These are phyloP conservation scores for Myodes glareolus DNA, from an alignment of 2,113 vertebrate genomes.

Conservation along the genomic window DNA sequence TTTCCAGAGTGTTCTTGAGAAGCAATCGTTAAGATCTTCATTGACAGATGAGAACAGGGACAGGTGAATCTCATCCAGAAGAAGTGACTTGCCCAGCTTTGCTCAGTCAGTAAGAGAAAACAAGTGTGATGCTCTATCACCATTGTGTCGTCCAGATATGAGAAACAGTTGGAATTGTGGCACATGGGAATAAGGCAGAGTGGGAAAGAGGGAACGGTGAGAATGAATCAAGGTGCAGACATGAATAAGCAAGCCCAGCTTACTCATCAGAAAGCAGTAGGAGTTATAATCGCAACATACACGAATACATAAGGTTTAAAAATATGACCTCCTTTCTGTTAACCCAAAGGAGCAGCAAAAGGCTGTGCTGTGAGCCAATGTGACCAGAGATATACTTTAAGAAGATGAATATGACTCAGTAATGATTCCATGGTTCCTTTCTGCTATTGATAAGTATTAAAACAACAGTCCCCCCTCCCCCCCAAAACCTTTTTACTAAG, in stretches of 20 bases:
- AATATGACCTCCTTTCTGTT: constrained; percentile 47
- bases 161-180: neutral
- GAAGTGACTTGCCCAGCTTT: constrained; percentile 28
- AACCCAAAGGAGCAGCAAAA: constrained; percentile 1
- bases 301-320: constrained; percentile 22
- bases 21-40: neutral
- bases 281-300: constrained; percentile 41
- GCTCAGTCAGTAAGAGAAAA: constrained; percentile 8
- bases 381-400: constrained; percentile 33
- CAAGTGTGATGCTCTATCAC: constrained; percentile 23
- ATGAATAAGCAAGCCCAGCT: neutral
- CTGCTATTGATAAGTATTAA: neutral
- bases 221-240: neutral
- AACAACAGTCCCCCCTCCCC: neutral
- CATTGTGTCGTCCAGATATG: neutral
- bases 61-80: neutral
- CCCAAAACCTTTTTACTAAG: neutral
- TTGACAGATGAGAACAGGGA: constrained; percentile 2
- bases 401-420: constrained; percentile 53
- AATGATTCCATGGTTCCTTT: constrained; percentile 43
- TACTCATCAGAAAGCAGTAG: neutral
- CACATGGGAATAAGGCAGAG: neutral
- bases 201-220: neutral
- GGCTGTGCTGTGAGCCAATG: constrained; percentile 7
- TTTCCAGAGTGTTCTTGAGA: neutral